These are phyloP conservation scores for Eledona agricola DNA, from an alignment of 2,888 invertebrate species.

Conservation along the genomic window DNA sequence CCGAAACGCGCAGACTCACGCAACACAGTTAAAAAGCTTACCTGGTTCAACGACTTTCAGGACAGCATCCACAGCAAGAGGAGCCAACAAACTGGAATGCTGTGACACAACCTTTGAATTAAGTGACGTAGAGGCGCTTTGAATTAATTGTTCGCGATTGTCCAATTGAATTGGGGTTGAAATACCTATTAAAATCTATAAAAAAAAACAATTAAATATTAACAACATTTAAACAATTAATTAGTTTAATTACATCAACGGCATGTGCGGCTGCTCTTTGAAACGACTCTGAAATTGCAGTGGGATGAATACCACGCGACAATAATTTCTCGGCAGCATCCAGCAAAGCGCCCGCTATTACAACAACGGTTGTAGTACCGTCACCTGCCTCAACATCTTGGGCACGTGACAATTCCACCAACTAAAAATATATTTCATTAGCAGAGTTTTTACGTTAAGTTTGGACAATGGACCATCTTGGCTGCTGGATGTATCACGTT, in stretches of 20 bases:
- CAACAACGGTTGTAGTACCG: slow-evolving; percentile 98
- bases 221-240: slow-evolving; percentile 2
- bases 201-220: slow-evolving; percentile 19
- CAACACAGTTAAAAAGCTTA: slow-evolving; percentile 32
- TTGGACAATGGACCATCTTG: slow-evolving; percentile 81
- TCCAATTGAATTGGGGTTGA: slow-evolving; percentile 84
- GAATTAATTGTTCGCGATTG: slow-evolving; percentile 87
- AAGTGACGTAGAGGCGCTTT: slow-evolving; percentile 96
- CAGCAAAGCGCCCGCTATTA: slow-evolving; percentile 94
- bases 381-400: slow-evolving; percentile 99
- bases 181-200: slow-evolving; percentile 79
- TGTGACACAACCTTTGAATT: slow-evolving; percentile 99
- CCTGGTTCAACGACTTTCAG: slow-evolving; percentile 80
- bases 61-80: slow-evolving; percentile 97
- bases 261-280: slow-evolving; percentile 84
- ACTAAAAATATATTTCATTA: slow-evolving; percentile 65
- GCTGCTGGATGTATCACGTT: slow-evolving; percentile 98
- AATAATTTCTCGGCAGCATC: slow-evolving; percentile 94
- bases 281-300: slow-evolving; percentile 96
- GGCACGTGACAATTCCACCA: slow-evolving; percentile 97
- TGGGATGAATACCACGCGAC: slow-evolving; percentile 95
- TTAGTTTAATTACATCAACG: slow-evolving; percentile 63
- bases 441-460: neutral
- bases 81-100: slow-evolving; percentile 93
- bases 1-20: too few relatives aligned